Conservation (phyloP, 1,140 invertebrate species). For the Procambarus clarkii region DNA sequence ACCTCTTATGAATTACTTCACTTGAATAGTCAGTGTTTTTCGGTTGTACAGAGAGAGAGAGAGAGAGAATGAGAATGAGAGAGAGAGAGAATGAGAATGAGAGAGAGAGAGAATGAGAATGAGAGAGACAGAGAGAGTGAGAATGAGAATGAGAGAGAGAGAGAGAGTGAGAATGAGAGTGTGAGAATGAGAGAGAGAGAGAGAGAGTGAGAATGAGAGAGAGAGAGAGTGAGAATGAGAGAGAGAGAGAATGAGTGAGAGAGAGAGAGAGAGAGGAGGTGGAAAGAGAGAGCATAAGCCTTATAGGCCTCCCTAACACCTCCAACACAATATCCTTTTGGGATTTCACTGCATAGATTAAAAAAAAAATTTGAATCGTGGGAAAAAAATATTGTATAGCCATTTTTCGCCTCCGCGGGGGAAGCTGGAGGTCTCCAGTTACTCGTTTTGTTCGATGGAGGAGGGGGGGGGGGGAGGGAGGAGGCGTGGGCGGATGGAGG, state of each 20-base stretch:
- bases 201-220: neutral
- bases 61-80: neutral
- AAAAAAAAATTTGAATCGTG: neutral
- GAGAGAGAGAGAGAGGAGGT: neutral
- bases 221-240: neutral
- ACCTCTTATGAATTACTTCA: too few relatives aligned
- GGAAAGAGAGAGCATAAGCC: neutral
- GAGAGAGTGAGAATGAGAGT: neutral
- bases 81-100: neutral
- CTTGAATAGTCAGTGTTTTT: too few relatives aligned
- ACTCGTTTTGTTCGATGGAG: neutral
- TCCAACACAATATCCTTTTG: neutral
- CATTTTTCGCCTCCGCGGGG: neutral
- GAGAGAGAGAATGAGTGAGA: neutral
- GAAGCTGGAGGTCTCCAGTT: neutral
- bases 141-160: neutral
- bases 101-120: neutral
- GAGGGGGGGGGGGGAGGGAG: neutral
- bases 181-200: neutral
- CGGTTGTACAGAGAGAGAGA: too few relatives aligned
- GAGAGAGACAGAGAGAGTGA: too few relatives aligned
- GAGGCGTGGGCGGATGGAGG: conserved; percentile 10
- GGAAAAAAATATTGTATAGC: neutral
- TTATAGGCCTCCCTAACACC: neutral
- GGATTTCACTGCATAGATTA: neutral